These are phyloP conservation scores for Acrocera orbiculus DNA, from an alignment of 2,888 invertebrate species.

Conservation along the genomic window DNA sequence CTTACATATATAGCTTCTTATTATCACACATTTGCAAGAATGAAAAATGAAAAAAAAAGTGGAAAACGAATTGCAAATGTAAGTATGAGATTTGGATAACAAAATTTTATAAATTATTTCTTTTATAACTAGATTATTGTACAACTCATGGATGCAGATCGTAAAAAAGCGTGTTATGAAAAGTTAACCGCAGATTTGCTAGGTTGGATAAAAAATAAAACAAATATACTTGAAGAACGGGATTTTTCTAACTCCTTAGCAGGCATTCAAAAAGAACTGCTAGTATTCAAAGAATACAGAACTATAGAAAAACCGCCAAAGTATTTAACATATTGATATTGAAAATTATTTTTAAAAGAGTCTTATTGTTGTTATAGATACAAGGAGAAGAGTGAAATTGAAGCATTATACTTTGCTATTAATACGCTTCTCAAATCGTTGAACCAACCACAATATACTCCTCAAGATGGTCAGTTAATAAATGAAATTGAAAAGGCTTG, in stretches of 20 bases:
- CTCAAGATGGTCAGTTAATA: slow-evolving; percentile 76
- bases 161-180: slow-evolving; percentile 78
- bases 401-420: slow-evolving; percentile 90
- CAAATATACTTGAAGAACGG: slow-evolving; percentile 61
- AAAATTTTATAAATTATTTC: neutral
- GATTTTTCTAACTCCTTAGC: slow-evolving; percentile 88
- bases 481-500: slow-evolving; percentile 93
- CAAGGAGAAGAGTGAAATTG: slow-evolving; percentile 91
- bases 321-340: slow-evolving; percentile 32
- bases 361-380: slow-evolving; percentile 39
- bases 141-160: slow-evolving; percentile 89
- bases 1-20: slow-evolving; percentile 98
- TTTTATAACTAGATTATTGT: slow-evolving; percentile 66
- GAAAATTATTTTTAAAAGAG: no score
- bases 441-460: slow-evolving; percentile 69
- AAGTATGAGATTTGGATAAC: slow-evolving; percentile 21
- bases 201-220: slow-evolving; percentile 85
- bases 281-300: slow-evolving; percentile 85
- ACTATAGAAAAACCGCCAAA: slow-evolving; percentile 97
- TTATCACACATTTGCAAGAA: slow-evolving; percentile 96
- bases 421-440: slow-evolving; percentile 92
- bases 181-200: slow-evolving; percentile 66
- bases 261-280: slow-evolving; percentile 78
- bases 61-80: slow-evolving; percentile 95
- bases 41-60: slow-evolving; percentile 98